phyloP scores from a whole-genome alignment of 23 tunicate species.

The Trididemnum nubilum region DNA sequence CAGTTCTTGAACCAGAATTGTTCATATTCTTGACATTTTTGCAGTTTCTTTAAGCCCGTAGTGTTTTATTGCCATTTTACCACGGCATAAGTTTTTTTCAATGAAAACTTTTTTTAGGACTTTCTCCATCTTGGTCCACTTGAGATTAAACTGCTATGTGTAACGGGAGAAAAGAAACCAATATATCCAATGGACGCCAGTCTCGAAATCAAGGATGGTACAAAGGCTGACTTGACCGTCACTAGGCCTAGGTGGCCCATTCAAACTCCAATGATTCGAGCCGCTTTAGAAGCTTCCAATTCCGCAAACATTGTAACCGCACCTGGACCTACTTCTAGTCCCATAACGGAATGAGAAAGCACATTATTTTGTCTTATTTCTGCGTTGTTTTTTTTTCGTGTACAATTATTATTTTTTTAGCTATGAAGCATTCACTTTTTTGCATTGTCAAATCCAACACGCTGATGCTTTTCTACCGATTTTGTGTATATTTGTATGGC shows the following conservation, averaged over 20 bases:
- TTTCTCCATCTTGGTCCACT: constrained; percentile 85
- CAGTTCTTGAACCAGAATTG: too few relatives aligned
- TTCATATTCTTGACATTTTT: too few relatives aligned
- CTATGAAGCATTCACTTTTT: too few relatives aligned
- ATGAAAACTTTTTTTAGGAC: constrained; percentile 42
- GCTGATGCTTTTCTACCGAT: too few relatives aligned
- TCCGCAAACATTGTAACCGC: neutral
- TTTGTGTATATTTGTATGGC: too few relatives aligned
- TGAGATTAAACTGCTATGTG: constrained; percentile 77
- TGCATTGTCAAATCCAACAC: too few relatives aligned
- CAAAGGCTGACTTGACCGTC: constrained; percentile 72
- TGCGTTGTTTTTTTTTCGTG: neutral
- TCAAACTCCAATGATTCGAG: constrained; percentile 60
- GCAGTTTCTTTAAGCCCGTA: too few relatives aligned
- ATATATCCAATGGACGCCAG: constrained; percentile 66
- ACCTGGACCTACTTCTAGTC: too few relatives aligned
- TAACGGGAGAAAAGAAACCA: constrained; percentile 72
- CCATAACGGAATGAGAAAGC: too few relatives aligned
- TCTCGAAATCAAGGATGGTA: constrained; percentile 71
- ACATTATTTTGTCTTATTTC: neutral
- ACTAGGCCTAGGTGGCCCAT: constrained; percentile 85
- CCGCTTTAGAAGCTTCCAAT: constrained; percentile 39
- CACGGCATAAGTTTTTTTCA: too few relatives aligned
- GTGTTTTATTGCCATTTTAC: too few relatives aligned
- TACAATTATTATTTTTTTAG: neutral